These are phyloP conservation scores for Xestia sexstrigata DNA, from an alignment of 2,888 invertebrate species.

Conservation along the genomic window DNA sequence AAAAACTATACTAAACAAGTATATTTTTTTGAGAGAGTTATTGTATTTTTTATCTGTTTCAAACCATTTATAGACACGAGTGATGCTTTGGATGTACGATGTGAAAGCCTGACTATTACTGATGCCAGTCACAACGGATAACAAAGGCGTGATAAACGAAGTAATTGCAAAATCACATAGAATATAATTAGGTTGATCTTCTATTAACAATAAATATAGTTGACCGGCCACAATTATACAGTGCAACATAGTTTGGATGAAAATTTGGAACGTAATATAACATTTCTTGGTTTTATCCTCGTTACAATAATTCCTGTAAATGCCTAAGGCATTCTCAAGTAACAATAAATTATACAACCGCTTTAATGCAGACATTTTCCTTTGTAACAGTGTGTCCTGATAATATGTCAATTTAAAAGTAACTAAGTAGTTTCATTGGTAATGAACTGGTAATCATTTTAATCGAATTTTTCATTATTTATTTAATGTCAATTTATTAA, in stretches of 20 bases:
- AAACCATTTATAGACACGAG: neutral
- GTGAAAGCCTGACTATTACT: neutral
- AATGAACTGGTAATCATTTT: neutral
- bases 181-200: neutral
- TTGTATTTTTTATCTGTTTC: neutral
- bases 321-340: neutral
- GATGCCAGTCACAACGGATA: neutral
- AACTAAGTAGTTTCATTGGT: neutral
- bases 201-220: neutral
- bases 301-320: conserved; percentile 4
- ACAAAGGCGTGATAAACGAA: neutral
- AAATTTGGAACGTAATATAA: neutral
- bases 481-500: neutral
- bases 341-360: conserved; percentile 1
- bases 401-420: neutral
- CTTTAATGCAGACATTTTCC: neutral
- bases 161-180: neutral
- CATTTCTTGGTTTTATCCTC: neutral
- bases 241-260: neutral
- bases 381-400: neutral
- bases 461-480: neutral
- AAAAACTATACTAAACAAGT: neutral
- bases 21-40: neutral
- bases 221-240: neutral
- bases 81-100: neutral